These are phyloP conservation scores for Zele albiditarsus DNA, from an alignment of 2,888 invertebrate species.

Conservation along the genomic window DNA sequence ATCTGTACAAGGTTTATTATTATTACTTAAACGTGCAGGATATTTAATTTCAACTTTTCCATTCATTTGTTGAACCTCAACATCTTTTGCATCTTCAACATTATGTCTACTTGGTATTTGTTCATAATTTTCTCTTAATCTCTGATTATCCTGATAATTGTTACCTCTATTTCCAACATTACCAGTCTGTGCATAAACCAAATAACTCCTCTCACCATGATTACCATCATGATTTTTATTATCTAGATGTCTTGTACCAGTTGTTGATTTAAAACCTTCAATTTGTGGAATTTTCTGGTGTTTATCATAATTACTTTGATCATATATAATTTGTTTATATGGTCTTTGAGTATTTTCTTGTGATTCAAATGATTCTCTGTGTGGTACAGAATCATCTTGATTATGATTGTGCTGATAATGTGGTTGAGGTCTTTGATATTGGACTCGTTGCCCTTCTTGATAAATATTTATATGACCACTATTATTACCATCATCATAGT, in stretches of 20 bases:
- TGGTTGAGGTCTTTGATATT: background rate
- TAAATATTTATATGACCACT: background rate
- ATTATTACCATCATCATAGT: background rate
- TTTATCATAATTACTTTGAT: background rate
- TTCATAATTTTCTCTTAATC: background rate
- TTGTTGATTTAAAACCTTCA: background rate
- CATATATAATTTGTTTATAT: background rate
- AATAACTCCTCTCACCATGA: background rate
- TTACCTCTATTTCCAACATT: background rate
- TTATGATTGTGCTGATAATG: constrained; percentile 26
- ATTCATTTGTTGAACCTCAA: constrained; percentile 3
- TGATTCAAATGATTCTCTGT: background rate
- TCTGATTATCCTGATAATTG: background rate
- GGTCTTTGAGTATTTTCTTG: background rate
- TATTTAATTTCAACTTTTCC: constrained; percentile 17
- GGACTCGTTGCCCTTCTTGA: background rate
- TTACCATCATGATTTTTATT: background rate
- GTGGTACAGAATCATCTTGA: background rate
- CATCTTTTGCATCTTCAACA: constrained; percentile 4
- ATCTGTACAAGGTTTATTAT: constrained; percentile 9
- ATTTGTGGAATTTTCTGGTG: background rate
- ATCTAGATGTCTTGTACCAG: background rate
- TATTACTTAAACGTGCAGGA: constrained; percentile 14
- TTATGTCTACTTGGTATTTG: background rate
- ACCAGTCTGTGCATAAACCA: constrained; percentile 25